Conservation (phyloP, 2,113 vertebrate species). For the Hippocampus mohnikei region DNA sequence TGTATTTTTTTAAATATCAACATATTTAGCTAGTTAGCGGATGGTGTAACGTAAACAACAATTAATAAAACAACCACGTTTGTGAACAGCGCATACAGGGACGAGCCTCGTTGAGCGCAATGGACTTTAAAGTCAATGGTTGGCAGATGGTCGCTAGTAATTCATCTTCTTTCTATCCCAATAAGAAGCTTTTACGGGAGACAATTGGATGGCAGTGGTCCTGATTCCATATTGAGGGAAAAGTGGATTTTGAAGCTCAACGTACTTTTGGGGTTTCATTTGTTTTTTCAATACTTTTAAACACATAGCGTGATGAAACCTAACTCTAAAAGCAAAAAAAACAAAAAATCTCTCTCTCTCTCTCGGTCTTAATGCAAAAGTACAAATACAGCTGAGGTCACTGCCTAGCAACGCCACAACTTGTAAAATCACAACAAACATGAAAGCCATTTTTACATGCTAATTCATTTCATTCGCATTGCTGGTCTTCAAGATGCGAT, state of each 20-base stretch:
- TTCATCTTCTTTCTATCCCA: constrained; percentile 21
- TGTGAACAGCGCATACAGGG: background rate
- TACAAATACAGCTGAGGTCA: background rate
- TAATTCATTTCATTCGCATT: background rate
- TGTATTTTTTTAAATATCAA: too few relatives aligned
- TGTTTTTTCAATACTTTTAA: background rate
- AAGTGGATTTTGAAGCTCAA: constrained; percentile 1
- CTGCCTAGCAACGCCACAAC: background rate
- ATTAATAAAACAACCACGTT: background rate
- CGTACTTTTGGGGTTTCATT: background rate
- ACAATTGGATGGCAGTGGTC: constrained; percentile 18
- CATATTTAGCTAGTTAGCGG: background rate
- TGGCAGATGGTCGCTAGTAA: constrained; percentile 51
- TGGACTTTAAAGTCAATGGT: constrained; percentile 36
- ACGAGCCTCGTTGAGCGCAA: constrained; percentile 29
- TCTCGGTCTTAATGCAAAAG: too few relatives aligned
- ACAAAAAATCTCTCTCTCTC: too few relatives aligned
- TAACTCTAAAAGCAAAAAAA: background rate
- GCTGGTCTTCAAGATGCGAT: background rate
- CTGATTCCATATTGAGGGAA: constrained; percentile 18
- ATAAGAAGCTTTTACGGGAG: constrained; percentile 42
- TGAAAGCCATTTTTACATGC: background rate
- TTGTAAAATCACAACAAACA: background rate
- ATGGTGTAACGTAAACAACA: background rate
- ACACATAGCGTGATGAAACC: background rate